These are phyloP conservation scores for Eutolmus rufibarbis DNA, from an alignment of 2,888 invertebrate genomes.

Conservation along the genomic window DNA sequence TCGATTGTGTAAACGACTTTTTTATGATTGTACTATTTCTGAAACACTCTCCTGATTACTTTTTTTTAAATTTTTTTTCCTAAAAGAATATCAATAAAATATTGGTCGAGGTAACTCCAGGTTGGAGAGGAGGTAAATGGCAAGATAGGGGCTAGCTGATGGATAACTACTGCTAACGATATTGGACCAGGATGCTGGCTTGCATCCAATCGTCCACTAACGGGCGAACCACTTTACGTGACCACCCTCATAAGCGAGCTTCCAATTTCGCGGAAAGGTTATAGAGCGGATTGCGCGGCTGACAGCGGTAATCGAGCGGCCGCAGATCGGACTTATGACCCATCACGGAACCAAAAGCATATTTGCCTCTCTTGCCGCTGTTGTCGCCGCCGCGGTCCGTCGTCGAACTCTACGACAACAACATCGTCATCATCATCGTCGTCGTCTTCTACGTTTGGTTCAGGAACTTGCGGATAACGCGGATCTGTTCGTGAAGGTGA, in stretches of 20 bases:
- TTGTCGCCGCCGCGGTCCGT: background rate
- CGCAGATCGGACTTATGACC: slow-evolving; percentile 42
- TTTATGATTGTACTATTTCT: too few relatives aligned
- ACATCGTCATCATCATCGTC: background rate
- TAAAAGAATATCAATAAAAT: too few relatives aligned
- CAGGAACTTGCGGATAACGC: slow-evolving; percentile 6
- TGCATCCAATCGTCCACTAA: background rate
- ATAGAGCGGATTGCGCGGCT: background rate
- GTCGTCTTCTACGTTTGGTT: background rate
- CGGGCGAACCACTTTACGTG: slow-evolving; percentile 2
- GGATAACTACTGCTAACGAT: background rate
- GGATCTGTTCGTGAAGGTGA: slow-evolving; percentile 43
- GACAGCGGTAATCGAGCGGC: slow-evolving; percentile 9
- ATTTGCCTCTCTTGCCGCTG: background rate
- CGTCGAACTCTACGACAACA: background rate
- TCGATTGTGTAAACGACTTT: too few relatives aligned
- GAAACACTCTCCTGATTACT: too few relatives aligned
- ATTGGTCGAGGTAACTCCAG: background rate
- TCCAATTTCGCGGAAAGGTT: slow-evolving; percentile 3
- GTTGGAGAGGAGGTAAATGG: background rate
- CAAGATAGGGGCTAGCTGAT: background rate
- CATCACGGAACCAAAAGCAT: slow-evolving; percentile 40
- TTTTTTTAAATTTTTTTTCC: too few relatives aligned
- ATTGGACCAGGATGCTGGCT: background rate
- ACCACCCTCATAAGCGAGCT: slow-evolving; percentile 32